phyloP scores from a whole-genome alignment of 1,140 invertebrate genomes.

The Colletes latitarsis region DNA sequence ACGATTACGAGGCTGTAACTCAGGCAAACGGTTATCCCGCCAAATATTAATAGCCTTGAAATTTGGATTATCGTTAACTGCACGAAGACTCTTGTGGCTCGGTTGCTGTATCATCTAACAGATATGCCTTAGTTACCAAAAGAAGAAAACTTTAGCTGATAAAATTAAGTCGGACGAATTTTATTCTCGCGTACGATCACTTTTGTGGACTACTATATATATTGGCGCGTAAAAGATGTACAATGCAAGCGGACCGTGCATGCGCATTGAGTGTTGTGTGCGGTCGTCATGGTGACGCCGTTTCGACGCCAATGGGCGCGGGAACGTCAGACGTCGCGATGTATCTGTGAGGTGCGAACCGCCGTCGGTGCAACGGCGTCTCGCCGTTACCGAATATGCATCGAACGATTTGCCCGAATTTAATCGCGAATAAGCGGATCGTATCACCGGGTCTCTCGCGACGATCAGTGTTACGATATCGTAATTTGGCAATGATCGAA shows the following conservation, averaged over 20 bases:
- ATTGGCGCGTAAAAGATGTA: conserved; percentile 12
- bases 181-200: too few relatives aligned
- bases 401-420: not conserved
- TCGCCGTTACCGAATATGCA: conserved; percentile 41
- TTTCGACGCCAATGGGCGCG: conserved; percentile 53
- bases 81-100: too few relatives aligned
- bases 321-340: conserved; percentile 67
- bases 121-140: too few relatives aligned
- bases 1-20: too few relatives aligned
- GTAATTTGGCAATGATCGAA: not conserved
- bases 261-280: conserved; percentile 47
- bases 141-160: too few relatives aligned
- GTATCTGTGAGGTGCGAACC: conserved; percentile 60
- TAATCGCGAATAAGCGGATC: conserved; percentile 1
- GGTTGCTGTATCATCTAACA: too few relatives aligned
- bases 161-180: too few relatives aligned
- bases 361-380: conserved; percentile 55
- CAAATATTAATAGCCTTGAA: too few relatives aligned
- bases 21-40: too few relatives aligned
- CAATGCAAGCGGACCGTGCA: conserved; percentile 12
- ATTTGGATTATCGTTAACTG: too few relatives aligned
- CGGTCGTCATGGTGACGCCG: conserved; percentile 51
- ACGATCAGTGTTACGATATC: not conserved
- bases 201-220: not conserved
- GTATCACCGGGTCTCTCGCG: not conserved